Percentiles rank a stretch among this genome's conserved stretches.
Conservation (phyloP, 2,888 invertebrate species). For the Notodonta ziczac region DNA sequence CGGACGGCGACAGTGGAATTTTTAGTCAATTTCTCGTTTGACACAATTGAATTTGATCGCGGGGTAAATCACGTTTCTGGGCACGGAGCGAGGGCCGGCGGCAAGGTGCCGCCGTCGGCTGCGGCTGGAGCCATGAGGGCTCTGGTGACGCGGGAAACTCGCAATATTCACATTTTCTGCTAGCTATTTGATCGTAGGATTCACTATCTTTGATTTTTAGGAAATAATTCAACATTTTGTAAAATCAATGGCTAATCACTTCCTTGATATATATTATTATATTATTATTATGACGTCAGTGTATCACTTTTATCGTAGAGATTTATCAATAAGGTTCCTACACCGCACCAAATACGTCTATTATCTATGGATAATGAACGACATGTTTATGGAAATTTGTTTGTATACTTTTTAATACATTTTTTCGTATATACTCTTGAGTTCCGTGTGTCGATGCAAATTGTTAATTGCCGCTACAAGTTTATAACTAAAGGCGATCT, state of each 20-base stretch:
- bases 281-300: too few species aligned
- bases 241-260: too few species aligned
- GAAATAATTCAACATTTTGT: too few species aligned
- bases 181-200: background rate
- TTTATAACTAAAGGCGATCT: background rate
- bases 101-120: slow-evolving; percentile 30
- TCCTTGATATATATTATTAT: too few species aligned
- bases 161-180: background rate
- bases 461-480: background rate
- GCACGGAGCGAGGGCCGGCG: slow-evolving; percentile 69
- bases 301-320: too few species aligned
- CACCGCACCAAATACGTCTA: too few species aligned
- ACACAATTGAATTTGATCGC: slow-evolving; percentile 80
- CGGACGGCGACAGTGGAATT: slow-evolving; percentile 65
- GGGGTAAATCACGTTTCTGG: slow-evolving; percentile 74
- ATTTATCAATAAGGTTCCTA: too few species aligned
- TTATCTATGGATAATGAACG: too few species aligned
- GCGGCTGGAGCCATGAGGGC: slow-evolving; percentile 45
- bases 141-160: slow-evolving; percentile 10
- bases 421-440: too few species aligned
- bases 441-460: background rate
- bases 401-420: too few species aligned
- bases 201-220: background rate
- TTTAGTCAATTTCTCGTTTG: slow-evolving; percentile 78
- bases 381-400: too few species aligned